phyloP scores from a whole-genome alignment of 2,113 vertebrate genomes.

The Vulpes ferrilata region DNA sequence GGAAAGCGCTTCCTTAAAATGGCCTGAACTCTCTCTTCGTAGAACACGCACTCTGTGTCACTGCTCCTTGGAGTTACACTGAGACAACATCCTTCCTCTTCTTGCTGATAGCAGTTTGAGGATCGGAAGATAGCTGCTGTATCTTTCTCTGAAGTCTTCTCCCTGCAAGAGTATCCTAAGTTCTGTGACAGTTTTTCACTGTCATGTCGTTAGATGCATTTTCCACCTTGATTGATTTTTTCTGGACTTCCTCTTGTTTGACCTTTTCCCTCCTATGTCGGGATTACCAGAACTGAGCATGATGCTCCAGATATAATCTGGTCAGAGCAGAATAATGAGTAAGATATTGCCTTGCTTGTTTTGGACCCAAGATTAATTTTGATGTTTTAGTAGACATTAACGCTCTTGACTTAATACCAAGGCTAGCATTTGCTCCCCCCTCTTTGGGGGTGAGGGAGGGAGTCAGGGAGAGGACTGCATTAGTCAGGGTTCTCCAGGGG shows the following conservation, averaged over 20 bases:
- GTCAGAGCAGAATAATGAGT: not conserved
- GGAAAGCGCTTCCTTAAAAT: not conserved
- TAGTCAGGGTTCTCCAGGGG: not conserved
- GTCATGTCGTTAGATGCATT: not conserved
- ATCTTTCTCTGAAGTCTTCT: not conserved
- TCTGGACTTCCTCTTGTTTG: not conserved
- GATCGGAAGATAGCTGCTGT: not conserved
- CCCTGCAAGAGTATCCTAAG: not conserved
- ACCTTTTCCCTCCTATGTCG: not conserved
- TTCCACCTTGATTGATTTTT: not conserved
- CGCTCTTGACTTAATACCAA: constrained; percentile 11
- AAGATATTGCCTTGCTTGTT: not conserved
- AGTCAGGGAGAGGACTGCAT: no score
- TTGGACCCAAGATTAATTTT: not conserved
- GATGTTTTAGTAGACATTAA: not conserved
- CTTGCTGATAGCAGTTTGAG: not conserved
- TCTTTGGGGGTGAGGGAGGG: not conserved
- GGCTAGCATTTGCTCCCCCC: not conserved
- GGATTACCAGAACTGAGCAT: not conserved
- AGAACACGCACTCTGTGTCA: not conserved
- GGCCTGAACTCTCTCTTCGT: not conserved
- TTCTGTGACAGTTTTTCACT: constrained; percentile 6
- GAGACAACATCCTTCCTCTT: not conserved
- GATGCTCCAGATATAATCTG: not conserved
- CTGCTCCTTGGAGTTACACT: not conserved